A percentile compares a stretch with the other conserved stretches of the same genome.
phyloP scores from a whole-genome alignment of 2,888 invertebrate species.

The Nomada flava region DNA sequence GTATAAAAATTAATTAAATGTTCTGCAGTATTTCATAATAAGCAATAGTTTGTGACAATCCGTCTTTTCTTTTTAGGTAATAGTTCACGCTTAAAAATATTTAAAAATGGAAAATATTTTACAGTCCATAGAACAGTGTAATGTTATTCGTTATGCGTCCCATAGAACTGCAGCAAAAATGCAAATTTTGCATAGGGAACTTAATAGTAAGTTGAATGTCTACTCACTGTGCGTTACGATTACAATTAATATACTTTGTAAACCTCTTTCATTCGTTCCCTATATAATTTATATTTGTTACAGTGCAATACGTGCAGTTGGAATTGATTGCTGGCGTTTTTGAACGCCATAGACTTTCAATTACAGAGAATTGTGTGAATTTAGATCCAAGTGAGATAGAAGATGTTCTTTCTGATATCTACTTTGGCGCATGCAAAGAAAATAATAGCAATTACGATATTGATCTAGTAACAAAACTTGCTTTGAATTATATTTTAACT shows the following conservation, averaged over 20 bases:
- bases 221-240: background rate
- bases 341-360: conserved; percentile 89
- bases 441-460: conserved; percentile 87
- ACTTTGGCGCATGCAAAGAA: conserved; percentile 90
- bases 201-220: conserved; percentile 87
- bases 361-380: conserved; percentile 88
- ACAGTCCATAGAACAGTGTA: conserved; percentile 87
- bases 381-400: conserved; percentile 89
- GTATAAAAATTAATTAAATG: background rate
- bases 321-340: conserved; percentile 89
- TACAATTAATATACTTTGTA: conserved; percentile 63
- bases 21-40: background rate
- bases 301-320: conserved; percentile 85
- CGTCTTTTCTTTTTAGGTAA: conserved; percentile 25
- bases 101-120: conserved; percentile 85
- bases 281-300: conserved; percentile 59
- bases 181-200: conserved; percentile 86
- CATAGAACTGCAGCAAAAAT: conserved; percentile 92
- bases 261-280: conserved; percentile 44
- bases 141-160: conserved; percentile 90
- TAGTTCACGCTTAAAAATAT: conserved; percentile 9
- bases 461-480: conserved; percentile 87
- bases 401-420: conserved; percentile 90
- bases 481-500: conserved; percentile 88
- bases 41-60: background rate